Evolutionary conservation across 2,888 invertebrate genomes (phyloP), one percentile per base, ranked within the genome.

Genomic region (Harpalus rufipes): DNA sequence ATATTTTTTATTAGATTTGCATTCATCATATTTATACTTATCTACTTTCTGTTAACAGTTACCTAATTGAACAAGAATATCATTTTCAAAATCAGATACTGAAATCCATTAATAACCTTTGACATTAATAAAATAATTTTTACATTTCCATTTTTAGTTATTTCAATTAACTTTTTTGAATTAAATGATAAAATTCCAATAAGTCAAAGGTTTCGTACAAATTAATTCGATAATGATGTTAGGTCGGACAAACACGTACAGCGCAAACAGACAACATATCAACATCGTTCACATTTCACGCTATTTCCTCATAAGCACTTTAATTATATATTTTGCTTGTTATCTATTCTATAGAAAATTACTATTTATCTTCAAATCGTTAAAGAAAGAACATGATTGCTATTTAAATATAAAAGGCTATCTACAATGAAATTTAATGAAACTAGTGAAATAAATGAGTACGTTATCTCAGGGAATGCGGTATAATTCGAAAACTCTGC

Each of bases 231-330:
- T 68, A 68, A 68, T 39, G 32, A 39, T n/a, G 68, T 39, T 68
- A 32, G 68, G 68, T 14, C 32, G 68, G 63, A 68, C n/a, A 39
- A 68, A 68, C 68, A 68, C 68, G 68, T 68, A 68, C 32, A 14
- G 32, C 32, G 32, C 68, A 14, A 63, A 63, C 63, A 63, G 63
- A 63, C 63, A 25, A 63, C 12, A 25, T 25, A 63, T 63, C 18
- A 39, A 32, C 68, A 68, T 68, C 68, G 68, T 39, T 68, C 68
- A 68, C 25, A 25, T 68, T 68, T 68, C 68, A 68, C 68, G 68
- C 68, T 68, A 68, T 68, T 68, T 68, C 68, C 68, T 68, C 68
- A 68, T 68, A 68, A 68, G 68, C 39, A 68, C 25, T 68, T 68
- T 68, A 68, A 68, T 68, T 68, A 68, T 25, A 68, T 32, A 39